Base-by-base conservation (phyloP, 2,888 invertebrate species). In the Diarsia mendica region DNA sequence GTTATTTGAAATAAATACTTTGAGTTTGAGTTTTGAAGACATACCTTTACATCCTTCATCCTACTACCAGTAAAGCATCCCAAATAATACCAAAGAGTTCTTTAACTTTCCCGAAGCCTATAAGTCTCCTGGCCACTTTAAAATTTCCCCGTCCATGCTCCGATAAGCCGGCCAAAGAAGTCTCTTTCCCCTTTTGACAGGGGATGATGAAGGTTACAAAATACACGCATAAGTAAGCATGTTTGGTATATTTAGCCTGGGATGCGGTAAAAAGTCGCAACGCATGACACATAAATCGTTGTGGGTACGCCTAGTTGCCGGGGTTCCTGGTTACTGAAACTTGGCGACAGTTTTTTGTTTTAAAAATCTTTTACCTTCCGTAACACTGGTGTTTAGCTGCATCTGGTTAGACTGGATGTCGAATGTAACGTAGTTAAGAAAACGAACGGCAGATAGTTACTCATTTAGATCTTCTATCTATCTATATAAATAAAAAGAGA, bases 91-190 rank as follows among this genome's bases (percentile, higher is more conserved):
- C 13, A 20, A 67, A 33, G 33, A 60, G 61, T 48, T 63, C 61
- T 33, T 20, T 39, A 67, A 67, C 33, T 60, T 79, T 46, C 10
- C 11, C 28, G 15, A 66, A 82, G 33, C 48, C 18, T 15, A n/a
- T 71, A 79, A 83, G 71, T 39, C 51, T 48, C 15, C 23, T 13
- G n/a, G 44, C 6, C 15, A 66, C 68, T 72, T 63, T 23, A 65
- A 67, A 82, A 82, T 61, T 58, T 51, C 58, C 65, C 46, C 33
- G 74, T 60, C 74, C 61, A 82, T 83, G 67, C 65, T 11, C 11
- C 71, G 75, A 68, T 83, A 82, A 79, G 74, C 51, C 70, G 49
- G 33, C 11, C 67, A 71, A 79, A 75, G 79, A 64, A 82, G 58
- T 75, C 39, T 33, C 49, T 64, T 53, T 11, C 20, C 65, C n/a